A percentile compares a stretch with the other conserved stretches of the same genome.
Evolutionary conservation across 2,888 invertebrate genomes (phyloP).

Genomic region (Scaptomyza reducta): DNA sequence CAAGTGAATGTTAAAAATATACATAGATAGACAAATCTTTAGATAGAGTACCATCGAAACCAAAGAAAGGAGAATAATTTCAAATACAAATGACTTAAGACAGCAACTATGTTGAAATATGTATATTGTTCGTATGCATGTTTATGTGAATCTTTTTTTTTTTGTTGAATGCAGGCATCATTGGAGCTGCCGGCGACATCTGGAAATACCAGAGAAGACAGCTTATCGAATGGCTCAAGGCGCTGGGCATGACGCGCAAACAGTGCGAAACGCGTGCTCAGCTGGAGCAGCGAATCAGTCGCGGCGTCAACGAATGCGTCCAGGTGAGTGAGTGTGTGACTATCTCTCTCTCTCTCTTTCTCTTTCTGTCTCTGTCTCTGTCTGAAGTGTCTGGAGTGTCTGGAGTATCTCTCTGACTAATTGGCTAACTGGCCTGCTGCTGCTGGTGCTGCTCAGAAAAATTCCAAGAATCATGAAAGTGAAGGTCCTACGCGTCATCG

Average conservation of each 20-base stretch:
- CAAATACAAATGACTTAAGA: constrained; percentile 56
- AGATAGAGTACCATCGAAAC: not conserved
- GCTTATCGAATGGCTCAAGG: constrained; percentile 89
- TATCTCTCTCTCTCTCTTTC: not conserved
- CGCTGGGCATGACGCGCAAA: constrained; percentile 89
- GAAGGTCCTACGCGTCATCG: constrained; percentile 65
- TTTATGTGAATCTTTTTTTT: not conserved
- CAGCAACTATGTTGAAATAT: constrained; percentile 33
- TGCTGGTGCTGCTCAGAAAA: constrained; percentile 19
- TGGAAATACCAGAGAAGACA: constrained; percentile 94
- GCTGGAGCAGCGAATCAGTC: constrained; percentile 88
- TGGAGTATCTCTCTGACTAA: constrained; percentile 39
- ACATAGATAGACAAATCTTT: no score
- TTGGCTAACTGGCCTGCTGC: constrained; percentile 39
- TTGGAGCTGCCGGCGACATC: constrained; percentile 91
- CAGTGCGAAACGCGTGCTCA: constrained; percentile 86
- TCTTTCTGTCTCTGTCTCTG: not conserved
- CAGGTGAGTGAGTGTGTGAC: constrained; percentile 74
- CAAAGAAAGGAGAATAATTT: not conserved
- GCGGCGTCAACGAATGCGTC: constrained; percentile 87
- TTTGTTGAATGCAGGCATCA: constrained; percentile 89
- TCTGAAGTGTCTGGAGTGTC: constrained; percentile 3
- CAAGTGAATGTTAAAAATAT: no score
- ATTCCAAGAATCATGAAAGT: constrained; percentile 68
- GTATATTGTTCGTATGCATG: not conserved